Percentiles rank a stretch among this genome's conserved stretches.
Conservation (phyloP, 1,140 invertebrate species). For the Procambarus virginalis region DNA sequence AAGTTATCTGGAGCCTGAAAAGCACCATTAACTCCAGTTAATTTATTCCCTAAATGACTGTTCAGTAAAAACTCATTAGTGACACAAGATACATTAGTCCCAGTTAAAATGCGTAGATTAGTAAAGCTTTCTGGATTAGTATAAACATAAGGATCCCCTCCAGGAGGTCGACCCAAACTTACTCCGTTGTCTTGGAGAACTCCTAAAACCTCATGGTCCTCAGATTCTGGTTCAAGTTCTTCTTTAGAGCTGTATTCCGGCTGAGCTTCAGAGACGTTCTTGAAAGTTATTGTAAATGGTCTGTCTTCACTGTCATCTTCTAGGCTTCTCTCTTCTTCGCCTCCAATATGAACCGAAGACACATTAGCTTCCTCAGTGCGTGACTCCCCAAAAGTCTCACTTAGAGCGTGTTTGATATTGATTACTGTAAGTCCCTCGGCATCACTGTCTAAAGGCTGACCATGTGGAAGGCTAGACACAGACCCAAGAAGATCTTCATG, state of each 20-base stretch:
- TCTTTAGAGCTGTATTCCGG: slow-evolving; percentile 36
- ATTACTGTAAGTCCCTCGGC: slow-evolving; percentile 45
- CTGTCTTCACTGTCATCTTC: slow-evolving; percentile 62
- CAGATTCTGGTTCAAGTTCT: slow-evolving; percentile 42
- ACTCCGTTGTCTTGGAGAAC: slow-evolving; percentile 57
- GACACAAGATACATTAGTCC: slow-evolving; percentile 42
- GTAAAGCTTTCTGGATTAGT: slow-evolving; percentile 62
- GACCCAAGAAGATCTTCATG: slow-evolving; percentile 49
- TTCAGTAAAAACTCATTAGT: slow-evolving; percentile 47
- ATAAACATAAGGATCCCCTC: slow-evolving; percentile 48
- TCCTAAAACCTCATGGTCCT: slow-evolving; percentile 59
- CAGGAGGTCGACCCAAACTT: slow-evolving; percentile 62
- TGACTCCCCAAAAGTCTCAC: slow-evolving; percentile 39
- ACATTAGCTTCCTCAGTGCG: slow-evolving; percentile 47
- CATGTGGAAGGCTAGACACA: slow-evolving; percentile 20
- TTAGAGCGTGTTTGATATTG: slow-evolving; percentile 55
- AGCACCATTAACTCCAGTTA: slow-evolving; percentile 32
- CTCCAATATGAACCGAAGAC: slow-evolving; percentile 38
- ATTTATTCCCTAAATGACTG: slow-evolving; percentile 33
- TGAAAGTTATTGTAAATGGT: slow-evolving; percentile 69
- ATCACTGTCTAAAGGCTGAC: slow-evolving; percentile 4
- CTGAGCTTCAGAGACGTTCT: slow-evolving; percentile 64
- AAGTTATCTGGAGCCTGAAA: slow-evolving; percentile 28
- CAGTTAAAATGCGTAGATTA: slow-evolving; percentile 60
- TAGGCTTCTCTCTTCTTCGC: slow-evolving; percentile 23